Conservation (phyloP, 1,140 invertebrate species). For the Heterodera carotae region DNA sequence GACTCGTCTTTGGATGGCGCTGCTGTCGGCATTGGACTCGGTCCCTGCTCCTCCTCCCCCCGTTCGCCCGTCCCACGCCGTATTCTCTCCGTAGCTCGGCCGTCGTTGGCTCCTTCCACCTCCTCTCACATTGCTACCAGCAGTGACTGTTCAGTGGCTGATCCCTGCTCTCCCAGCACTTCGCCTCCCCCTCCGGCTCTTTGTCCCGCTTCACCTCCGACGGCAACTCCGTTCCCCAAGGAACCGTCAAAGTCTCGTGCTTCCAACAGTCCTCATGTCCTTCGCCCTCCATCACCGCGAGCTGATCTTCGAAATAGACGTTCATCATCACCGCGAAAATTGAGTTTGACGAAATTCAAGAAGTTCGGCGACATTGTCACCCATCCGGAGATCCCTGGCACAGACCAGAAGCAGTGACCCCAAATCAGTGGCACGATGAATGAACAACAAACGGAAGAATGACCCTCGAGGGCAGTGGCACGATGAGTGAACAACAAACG, state of each 20-base stretch:
- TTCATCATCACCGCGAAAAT: conserved; percentile 31
- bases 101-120: not conserved
- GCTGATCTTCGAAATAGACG: conserved; percentile 1
- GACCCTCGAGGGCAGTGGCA: too few species aligned
- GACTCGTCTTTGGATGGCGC: conserved; percentile 18
- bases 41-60: not conserved
- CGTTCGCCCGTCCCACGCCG: not conserved
- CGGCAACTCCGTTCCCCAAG: not conserved
- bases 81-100: not conserved
- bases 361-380: conserved; percentile 35
- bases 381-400: conserved; percentile 3
- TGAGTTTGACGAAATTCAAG: conserved; percentile 19
- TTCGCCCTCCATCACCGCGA: not conserved
- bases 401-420: not conserved
- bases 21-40: not conserved
- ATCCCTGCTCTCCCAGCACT: not conserved
- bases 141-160: not conserved
- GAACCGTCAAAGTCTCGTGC: not conserved
- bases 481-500: too few species aligned
- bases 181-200: not conserved
- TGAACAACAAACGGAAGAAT: too few species aligned
- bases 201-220: not conserved
- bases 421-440: too few species aligned
- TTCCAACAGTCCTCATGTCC: not conserved
- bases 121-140: not conserved